A percentile compares a stretch with the other conserved stretches of the same genome.
Evolutionary conservation across 2,888 invertebrate species (phyloP).

Genomic region (Congeria kusceri): DNA sequence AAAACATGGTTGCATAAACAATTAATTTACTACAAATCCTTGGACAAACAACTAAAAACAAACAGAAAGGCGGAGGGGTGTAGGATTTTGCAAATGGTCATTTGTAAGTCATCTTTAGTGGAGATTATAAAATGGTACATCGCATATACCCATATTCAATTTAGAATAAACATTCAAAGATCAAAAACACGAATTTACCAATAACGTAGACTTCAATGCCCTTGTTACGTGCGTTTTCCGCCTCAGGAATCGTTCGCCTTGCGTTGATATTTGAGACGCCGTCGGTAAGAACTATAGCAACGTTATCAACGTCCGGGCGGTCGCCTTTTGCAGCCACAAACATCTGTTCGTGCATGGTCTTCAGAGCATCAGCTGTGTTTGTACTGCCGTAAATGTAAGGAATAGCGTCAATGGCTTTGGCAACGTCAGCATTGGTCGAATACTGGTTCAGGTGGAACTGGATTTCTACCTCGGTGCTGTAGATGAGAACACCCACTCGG

Average conservation of each 20-base stretch:
- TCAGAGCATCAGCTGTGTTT: constrained; percentile 80
- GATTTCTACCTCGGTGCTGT: constrained; percentile 62
- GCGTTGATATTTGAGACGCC: constrained; percentile 81
- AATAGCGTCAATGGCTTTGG: constrained; percentile 70
- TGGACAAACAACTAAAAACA: no score
- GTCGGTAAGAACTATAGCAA: constrained; percentile 80
- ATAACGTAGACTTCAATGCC: constrained; percentile 64
- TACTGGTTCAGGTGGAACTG: constrained; percentile 69
- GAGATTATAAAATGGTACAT: no score
- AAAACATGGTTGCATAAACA: no score
- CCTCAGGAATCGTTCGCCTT: constrained; percentile 77
- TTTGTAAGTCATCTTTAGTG: no score
- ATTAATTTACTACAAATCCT: no score
- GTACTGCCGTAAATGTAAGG: constrained; percentile 78
- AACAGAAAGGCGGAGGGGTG: no score
- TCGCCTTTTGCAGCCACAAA: constrained; percentile 77
- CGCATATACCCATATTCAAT: no score
- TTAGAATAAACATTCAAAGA: no score
- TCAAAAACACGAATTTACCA: constrained; percentile 36
- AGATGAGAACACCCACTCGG: constrained; percentile 71
- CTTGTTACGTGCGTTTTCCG: constrained; percentile 43
- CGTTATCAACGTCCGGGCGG: constrained; percentile 72
- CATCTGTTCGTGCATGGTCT: constrained; percentile 72
- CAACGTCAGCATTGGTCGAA: constrained; percentile 65
- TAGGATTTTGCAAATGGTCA: no score